Evolutionary conservation across 2,888 invertebrate genomes (phyloP).

Genomic region (Esperia sulphurella): DNA sequence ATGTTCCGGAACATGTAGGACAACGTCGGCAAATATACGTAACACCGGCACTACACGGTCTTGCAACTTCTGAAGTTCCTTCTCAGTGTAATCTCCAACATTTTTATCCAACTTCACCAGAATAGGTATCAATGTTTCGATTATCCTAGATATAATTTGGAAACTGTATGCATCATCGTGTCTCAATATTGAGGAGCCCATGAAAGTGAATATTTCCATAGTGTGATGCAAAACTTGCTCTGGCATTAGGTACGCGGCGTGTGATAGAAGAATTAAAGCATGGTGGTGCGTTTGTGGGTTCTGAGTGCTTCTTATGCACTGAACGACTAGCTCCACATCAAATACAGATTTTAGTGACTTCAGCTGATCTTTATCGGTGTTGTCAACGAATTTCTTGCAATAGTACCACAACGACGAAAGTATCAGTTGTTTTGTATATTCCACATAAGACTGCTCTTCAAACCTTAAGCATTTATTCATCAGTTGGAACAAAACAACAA

Average conservation of each 20-base stretch:
- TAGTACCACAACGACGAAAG: conserved; percentile 87
- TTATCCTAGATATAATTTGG: conserved; percentile 93
- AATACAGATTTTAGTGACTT: conserved; percentile 71
- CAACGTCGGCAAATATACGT: conserved; percentile 93
- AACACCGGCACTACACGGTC: conserved; percentile 82
- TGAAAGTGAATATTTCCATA: conserved; percentile 98
- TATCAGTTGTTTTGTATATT: conserved; percentile 93
- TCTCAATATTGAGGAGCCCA: conserved; percentile 94
- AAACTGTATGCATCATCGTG: conserved; percentile 97
- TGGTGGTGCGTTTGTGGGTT: conserved; percentile 98
- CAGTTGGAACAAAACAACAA: conserved; percentile 88
- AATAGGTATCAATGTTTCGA: conserved; percentile 94
- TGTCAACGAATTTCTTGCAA: conserved; percentile 78
- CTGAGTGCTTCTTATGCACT: conserved; percentile 92
- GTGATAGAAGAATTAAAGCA: conserved; percentile 89
- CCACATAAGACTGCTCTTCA: conserved; percentile 89
- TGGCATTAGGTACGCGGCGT: conserved; percentile 88
- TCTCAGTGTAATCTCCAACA: conserved; percentile 52
- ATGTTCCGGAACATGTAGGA: conserved; percentile 96
- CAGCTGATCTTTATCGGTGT: conserved; percentile 56
- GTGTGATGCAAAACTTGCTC: conserved; percentile 94
- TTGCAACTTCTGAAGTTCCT: conserved; percentile 58
- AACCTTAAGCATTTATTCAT: conserved; percentile 88
- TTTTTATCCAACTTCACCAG: conserved; percentile 78
- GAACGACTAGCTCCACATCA: conserved; percentile 89